Evolutionary conservation across 2,113 vertebrate genomes (phyloP), one percentile per base, ranked within the genome.

Genomic region (Lepus americanus): DNA sequence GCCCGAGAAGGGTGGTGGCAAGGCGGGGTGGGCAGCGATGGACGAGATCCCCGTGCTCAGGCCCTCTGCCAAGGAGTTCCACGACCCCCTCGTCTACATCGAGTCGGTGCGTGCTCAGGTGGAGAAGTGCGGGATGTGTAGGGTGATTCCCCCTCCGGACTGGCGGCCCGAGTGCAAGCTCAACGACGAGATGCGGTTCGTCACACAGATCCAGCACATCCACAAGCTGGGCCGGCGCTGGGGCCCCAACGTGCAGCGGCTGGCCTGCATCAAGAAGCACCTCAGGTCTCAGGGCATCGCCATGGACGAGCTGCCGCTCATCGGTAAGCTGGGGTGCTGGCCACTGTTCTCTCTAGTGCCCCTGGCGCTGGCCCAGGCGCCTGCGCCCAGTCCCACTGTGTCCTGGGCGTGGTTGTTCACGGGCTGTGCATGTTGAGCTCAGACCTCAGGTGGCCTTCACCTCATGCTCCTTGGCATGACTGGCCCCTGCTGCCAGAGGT

Each of bases 231-330:
- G 99, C 95, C 99, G 99, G 87, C 99, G 99, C 98, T 99, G 99
- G 99, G 99, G 99, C 92, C 99, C 99, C 98, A 99, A 99, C 63
- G 99, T 99, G 97, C 99, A 99, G 99, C 99, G 99, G 93, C 98
- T 99, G 97, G 99, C 99, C 98, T 99, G 99, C 98, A 99, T 99
- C 98, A 99, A 99, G 98, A 99, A 99, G 98, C 99, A 99, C 99
- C 99, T 99, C 99, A 99, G 99, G 99, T 99, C 99, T 99, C 99
- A 99, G 99, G 99, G 99, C 99, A 99, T 99, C 98, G 98, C 98
- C 98, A 99, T 99, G 99, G 99, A 99, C 14, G 99, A 99, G 98
- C 99, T 99, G 94, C 99, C 99, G 39, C 99, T 99, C 98, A 99
- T 99, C 97, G 99, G 99, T 99, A 97, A 99, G 99, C 12, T 1